A percentile compares a stretch with the other conserved stretches of the same genome.
These are phyloP conservation scores for Ellobium chinense DNA, from an alignment of 2,888 invertebrate genomes.

Conservation along the genomic window DNA sequence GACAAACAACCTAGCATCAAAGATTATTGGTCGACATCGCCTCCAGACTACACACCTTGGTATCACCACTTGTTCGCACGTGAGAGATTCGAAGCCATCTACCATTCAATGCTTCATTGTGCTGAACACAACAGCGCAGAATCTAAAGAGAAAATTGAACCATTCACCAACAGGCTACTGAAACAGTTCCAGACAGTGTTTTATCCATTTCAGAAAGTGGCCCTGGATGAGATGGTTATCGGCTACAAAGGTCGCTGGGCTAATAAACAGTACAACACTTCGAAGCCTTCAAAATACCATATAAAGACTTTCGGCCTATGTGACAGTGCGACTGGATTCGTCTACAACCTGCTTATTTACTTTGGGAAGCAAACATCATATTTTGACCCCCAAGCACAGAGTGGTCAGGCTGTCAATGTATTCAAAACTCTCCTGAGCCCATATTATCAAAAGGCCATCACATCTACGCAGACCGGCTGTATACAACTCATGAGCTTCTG, in stretches of 20 bases:
- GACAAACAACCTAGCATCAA: neutral
- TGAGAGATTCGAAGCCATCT: slow-evolving; percentile 5
- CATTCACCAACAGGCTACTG: neutral
- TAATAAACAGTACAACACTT: neutral
- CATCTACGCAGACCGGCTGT: neutral
- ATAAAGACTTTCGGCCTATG: slow-evolving; percentile 7
- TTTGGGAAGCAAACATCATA: neutral
- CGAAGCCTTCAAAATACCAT: neutral
- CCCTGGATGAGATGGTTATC: slow-evolving; percentile 4
- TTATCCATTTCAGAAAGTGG: slow-evolving; percentile 10
- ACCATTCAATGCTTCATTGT: slow-evolving; percentile 16
- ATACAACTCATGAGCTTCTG: neutral
- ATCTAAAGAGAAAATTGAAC: slow-evolving; percentile 6
- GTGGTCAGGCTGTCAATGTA: neutral
- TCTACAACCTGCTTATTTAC: neutral
- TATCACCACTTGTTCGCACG: slow-evolving; percentile 11
- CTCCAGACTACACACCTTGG: slow-evolving; percentile 1
- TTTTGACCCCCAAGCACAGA: neutral
- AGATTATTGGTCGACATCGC: neutral
- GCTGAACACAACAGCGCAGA: neutral
- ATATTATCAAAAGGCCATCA: neutral
- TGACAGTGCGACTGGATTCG: neutral
- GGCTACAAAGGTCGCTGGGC: neutral
- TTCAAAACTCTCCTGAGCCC: neutral
- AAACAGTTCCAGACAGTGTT: neutral